Conservation (phyloP, 2,888 invertebrate genomes). For the Crossocerus cetratus region DNA sequence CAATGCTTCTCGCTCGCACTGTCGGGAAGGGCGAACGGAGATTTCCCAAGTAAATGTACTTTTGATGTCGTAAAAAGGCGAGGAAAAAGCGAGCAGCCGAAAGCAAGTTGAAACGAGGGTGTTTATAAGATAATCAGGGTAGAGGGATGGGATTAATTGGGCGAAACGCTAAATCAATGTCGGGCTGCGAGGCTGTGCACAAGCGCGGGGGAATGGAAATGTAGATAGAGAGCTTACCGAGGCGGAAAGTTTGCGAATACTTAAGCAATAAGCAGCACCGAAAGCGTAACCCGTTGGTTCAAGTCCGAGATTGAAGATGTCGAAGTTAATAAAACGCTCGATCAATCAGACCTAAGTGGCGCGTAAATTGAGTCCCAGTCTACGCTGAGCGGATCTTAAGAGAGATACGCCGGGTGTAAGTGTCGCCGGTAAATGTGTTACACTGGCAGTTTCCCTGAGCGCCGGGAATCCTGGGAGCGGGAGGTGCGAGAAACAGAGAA, state of each 20-base stretch:
- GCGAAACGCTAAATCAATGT: background rate
- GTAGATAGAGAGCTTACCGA: background rate
- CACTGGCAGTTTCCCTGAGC: background rate
- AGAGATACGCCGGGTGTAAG: background rate
- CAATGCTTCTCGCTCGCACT: background rate
- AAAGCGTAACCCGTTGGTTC: background rate
- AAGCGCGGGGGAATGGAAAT: background rate
- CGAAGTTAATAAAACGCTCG: slow-evolving; percentile 32
- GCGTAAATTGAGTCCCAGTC: background rate
- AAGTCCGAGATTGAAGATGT: slow-evolving; percentile 2
- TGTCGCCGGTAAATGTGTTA: slow-evolving; percentile 17
- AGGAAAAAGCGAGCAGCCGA: background rate
- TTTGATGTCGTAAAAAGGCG: slow-evolving; percentile 7
- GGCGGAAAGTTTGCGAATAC: background rate
- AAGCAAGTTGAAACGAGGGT: background rate
- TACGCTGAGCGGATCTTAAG: no score
- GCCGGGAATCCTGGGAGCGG: background rate
- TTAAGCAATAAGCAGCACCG: background rate
- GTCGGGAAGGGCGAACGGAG: no score
- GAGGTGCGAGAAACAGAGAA: background rate
- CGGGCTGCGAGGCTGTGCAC: background rate
- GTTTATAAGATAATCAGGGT: slow-evolving; percentile 10
- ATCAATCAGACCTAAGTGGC: slow-evolving; percentile 31
- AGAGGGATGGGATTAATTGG: slow-evolving; percentile 10
- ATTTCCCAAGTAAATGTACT: background rate